phyloP scores from a whole-genome alignment of 1,140 invertebrate genomes.

The Drosophila jambulina region DNA sequence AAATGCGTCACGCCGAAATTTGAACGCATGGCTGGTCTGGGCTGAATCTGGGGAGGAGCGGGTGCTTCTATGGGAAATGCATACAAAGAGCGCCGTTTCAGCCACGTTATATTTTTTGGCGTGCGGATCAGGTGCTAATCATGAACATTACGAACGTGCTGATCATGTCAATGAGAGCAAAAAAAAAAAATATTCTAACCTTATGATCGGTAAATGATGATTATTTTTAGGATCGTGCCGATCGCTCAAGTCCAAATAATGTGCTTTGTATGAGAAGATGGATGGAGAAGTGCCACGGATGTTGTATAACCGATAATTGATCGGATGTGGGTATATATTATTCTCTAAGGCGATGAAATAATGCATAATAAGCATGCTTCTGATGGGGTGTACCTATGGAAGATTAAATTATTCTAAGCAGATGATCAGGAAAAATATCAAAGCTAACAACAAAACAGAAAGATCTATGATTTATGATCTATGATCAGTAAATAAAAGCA shows the following conservation, averaged over 20 bases:
- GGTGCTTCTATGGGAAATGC: constrained; percentile 33
- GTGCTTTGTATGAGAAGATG: neutral
- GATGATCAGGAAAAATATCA: constrained; percentile 1
- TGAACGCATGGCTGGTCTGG: constrained; percentile 43
- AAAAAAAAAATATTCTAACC: neutral
- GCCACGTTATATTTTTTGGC: constrained; percentile 23
- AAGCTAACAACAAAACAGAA: neutral
- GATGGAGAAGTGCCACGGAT: constrained; percentile 19
- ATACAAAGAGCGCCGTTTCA: constrained; percentile 56
- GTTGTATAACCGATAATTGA: constrained; percentile 31
- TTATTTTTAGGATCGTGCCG: constrained; percentile 16
- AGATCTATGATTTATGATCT: neutral
- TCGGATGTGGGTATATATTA: constrained; percentile 5
- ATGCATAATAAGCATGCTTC: neutral
- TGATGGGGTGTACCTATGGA: neutral
- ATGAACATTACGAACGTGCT: constrained; percentile 24
- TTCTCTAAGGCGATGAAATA: neutral
- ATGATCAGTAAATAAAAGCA: neutral
- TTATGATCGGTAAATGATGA: constrained; percentile 10
- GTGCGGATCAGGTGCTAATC: constrained; percentile 21
- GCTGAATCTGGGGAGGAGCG: constrained; percentile 2
- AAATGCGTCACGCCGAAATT: constrained; percentile 58
- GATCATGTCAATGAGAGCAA: constrained; percentile 14
- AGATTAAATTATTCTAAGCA: neutral
- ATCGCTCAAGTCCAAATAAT: constrained; percentile 17